Evolutionary conservation across 2,888 invertebrate genomes (phyloP).

Genomic region (Isoperla grammatica): DNA sequence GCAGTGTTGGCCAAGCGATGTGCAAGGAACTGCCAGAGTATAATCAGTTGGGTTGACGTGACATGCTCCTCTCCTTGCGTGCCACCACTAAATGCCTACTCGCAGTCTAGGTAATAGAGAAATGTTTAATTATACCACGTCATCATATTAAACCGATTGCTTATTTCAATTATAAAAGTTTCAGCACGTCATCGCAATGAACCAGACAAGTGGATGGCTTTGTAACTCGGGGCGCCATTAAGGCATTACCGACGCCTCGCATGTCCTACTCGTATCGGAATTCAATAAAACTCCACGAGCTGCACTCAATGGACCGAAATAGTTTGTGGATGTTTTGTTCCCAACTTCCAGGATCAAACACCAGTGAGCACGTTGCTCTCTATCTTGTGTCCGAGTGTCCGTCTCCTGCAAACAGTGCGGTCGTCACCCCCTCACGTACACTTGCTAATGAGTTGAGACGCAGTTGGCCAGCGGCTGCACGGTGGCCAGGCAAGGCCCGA

Average conservation of each 20-base stretch:
- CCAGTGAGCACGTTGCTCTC: conserved; percentile 3
- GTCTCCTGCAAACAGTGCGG: conserved; percentile 9
- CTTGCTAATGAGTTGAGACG: background rate
- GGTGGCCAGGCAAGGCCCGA: too few species aligned
- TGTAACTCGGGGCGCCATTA: background rate
- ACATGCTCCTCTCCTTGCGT: background rate
- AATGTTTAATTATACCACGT: conserved; percentile 10
- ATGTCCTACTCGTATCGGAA: conserved; percentile 7
- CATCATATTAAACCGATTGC: conserved; percentile 4
- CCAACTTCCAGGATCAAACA: conserved; percentile 17
- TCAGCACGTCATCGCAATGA: conserved; percentile 9
- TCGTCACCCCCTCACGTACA: background rate
- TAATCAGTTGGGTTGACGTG: conserved; percentile 2
- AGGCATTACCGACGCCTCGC: background rate
- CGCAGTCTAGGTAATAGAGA: background rate
- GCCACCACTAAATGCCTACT: background rate
- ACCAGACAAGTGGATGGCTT: background rate
- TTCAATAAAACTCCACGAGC: conserved; percentile 11
- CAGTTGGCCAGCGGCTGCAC: background rate
- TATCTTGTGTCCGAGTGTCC: conserved; percentile 2
- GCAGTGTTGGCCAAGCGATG: too few species aligned
- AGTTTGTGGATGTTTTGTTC: conserved; percentile 18
- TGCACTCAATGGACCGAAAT: conserved; percentile 17
- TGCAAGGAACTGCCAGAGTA: too few species aligned
- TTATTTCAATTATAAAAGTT: conserved; percentile 8